Percentiles rank a stretch among this genome's conserved stretches.
These are phyloP conservation scores for Monochamus alternatus DNA, from an alignment of 2,888 invertebrate genomes.

Conservation along the genomic window DNA sequence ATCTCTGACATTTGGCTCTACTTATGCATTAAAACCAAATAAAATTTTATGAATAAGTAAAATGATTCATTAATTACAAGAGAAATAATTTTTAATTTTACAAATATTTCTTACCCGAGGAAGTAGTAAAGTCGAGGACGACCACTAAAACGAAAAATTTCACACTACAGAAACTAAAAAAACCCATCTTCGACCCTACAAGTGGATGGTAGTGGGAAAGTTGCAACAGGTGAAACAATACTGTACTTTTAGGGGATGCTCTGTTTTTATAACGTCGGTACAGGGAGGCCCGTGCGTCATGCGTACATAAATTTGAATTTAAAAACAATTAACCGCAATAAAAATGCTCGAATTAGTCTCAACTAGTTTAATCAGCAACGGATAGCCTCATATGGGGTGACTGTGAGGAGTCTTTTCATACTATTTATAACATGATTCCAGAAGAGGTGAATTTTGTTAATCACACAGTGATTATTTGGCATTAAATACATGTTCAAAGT, in stretches of 20 bases:
- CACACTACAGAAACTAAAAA: slow-evolving; percentile 37
- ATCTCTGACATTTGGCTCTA: no score
- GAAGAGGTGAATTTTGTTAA: no score
- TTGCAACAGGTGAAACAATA: slow-evolving; percentile 24
- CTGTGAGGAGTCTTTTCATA: no score
- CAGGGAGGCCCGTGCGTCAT: slow-evolving; percentile 30
- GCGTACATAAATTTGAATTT: slow-evolving; percentile 33
- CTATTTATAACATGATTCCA: no score
- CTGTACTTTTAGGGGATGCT: slow-evolving; percentile 24
- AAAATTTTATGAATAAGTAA: no score
- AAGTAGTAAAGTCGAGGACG: slow-evolving; percentile 8
- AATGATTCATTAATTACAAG: no score
- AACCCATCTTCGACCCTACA: slow-evolving; percentile 29
- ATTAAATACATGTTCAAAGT: no score
- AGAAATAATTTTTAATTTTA: no score
- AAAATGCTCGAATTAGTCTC: slow-evolving; percentile 4
- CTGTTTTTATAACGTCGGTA: slow-evolving; percentile 36
- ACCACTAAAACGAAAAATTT: slow-evolving; percentile 28
- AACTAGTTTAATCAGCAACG: neutral
- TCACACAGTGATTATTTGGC: no score
- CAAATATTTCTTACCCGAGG: slow-evolving; percentile 22
- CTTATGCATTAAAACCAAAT: no score
- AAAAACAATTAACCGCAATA: slow-evolving; percentile 13
- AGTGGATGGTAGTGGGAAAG: slow-evolving; percentile 5
- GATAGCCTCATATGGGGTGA: no score